Evolutionary conservation across 2,797 vertebrate genomes (phyloP), one percentile per base, ranked within the genome.

Genomic region (Neosalanx taihuensis): DNA sequence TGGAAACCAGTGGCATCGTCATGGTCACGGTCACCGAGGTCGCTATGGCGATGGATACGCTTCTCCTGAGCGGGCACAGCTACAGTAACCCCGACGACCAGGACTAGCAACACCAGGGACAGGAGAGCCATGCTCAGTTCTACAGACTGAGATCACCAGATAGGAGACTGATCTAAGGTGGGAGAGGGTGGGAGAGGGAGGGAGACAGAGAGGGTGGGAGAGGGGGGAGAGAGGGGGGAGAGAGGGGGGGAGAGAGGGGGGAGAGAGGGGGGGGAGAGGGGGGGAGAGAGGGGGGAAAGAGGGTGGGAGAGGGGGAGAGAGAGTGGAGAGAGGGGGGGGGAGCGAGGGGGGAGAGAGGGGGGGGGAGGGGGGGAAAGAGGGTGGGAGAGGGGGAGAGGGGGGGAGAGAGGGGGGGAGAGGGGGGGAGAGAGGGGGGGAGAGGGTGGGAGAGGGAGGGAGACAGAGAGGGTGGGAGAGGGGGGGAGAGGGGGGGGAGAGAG

Each of bases 61-160:
- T 95, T 95, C 85, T 95, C 94, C 76, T 94, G 88, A 66, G 94
- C 88, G 0, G 94, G 94, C 12, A 94, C 93, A 0, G 90, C 90
- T 0, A 87, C 57, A 15, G 77, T 81, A 3, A 79, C 76, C 1
- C 78, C 77, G 0, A 77, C 71, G 69, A 90, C 69, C 37, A 88
- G 0, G 33, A 78, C 81, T 53, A 90, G 9, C 0, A 70, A 80
- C 1, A 41, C 79, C 1, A 90, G 20, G 0, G 83, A 81, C 37
- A 12, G 1, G 41, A 46, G 9, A 35, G 33, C 72, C 86, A 86
- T 85, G 84, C 80, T 91, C 57, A 60, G 72, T 56, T 35, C 73
- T 23, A 72, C 63, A 20, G 37, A 12, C 41, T 46, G 41, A 46
- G 2, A 3, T 12, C 41, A 46, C 10, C 41, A 46, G 2, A 12